phyloP scores from a whole-genome alignment of 2,797 vertebrate species.

The Neopelma chrysocephalum region DNA sequence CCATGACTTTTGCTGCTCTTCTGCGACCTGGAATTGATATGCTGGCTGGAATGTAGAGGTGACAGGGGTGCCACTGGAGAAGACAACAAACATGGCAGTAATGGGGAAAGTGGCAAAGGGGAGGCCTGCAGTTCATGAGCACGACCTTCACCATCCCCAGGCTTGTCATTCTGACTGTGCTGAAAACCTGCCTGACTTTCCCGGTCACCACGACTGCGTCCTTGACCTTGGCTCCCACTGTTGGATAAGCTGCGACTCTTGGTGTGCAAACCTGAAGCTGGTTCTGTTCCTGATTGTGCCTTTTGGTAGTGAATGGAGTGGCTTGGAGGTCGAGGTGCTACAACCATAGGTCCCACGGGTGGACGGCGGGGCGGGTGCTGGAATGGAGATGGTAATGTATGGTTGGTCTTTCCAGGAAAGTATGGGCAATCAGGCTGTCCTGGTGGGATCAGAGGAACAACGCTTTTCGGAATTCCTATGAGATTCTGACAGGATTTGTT shows the following conservation, averaged over 20 bases:
- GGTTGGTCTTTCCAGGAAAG: constrained; percentile 70
- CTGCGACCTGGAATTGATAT: constrained; percentile 70
- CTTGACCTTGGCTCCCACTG: constrained; percentile 38
- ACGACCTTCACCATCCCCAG: constrained; percentile 62
- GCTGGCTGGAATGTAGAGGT: constrained; percentile 84
- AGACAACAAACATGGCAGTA: constrained; percentile 78
- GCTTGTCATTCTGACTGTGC: constrained; percentile 64
- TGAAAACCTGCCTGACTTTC: constrained; percentile 15
- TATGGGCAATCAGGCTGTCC: constrained; percentile 65
- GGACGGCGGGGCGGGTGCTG: constrained; percentile 63
- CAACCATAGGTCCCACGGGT: constrained; percentile 42
- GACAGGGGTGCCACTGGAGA: constrained; percentile 78
- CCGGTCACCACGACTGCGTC: background rate
- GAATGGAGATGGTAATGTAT: constrained; percentile 69
- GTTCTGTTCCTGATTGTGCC: constrained; percentile 63
- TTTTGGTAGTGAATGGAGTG: constrained; percentile 69
- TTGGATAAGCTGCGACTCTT: constrained; percentile 46
- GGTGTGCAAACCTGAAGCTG: constrained; percentile 45
- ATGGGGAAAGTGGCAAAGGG: constrained; percentile 65
- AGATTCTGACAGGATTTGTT: constrained; percentile 73
- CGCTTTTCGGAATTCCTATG: constrained; percentile 66
- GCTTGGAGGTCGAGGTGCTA: constrained; percentile 49
- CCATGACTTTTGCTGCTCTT: constrained; percentile 65
- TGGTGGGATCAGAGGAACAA: constrained; percentile 55
- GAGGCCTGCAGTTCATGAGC: constrained; percentile 1